These are phyloP conservation scores for Drosophila cognata DNA, from an alignment of 2,888 invertebrate species.

Conservation along the genomic window DNA sequence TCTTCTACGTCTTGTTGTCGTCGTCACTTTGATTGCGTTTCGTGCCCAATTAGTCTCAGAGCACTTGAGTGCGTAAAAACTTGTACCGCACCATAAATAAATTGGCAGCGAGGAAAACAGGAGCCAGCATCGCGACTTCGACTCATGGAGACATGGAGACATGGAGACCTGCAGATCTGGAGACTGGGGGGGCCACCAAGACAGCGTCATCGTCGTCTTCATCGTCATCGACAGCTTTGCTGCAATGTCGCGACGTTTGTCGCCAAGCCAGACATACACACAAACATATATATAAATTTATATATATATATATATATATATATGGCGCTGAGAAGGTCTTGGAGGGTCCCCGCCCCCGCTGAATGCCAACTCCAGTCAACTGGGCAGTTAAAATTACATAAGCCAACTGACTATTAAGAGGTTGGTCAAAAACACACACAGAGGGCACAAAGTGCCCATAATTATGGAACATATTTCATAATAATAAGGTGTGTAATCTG, in stretches of 20 bases:
- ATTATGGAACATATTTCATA: constrained; percentile 78
- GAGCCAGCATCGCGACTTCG: constrained; percentile 53
- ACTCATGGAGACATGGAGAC: constrained; percentile 8
- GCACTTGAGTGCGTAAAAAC: constrained; percentile 85
- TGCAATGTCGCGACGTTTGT: constrained; percentile 54
- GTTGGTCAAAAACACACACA: constrained; percentile 43
- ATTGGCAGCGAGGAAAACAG: constrained; percentile 80
- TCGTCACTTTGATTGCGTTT: constrained; percentile 83
- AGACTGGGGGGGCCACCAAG: neutral
- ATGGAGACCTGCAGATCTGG: constrained; percentile 1
- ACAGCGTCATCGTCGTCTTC: constrained; percentile 40
- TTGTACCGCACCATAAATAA: constrained; percentile 85
- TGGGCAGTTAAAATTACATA: constrained; percentile 67
- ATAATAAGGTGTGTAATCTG: constrained; percentile 80
- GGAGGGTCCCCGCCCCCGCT: neutral
- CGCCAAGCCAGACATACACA: constrained; percentile 70
- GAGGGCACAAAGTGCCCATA: constrained; percentile 62
- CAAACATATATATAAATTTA: constrained; percentile 62
- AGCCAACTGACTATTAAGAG: constrained; percentile 71
- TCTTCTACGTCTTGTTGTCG: constrained; percentile 56
- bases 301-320: neutral
- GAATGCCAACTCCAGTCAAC: neutral
- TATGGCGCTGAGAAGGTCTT: constrained; percentile 20
- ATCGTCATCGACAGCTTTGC: constrained; percentile 60
- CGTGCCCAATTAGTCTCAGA: constrained; percentile 85